Base-by-base conservation (phyloP, 2,888 invertebrate genomes). In the Eucriotettix oculatus region DNA sequence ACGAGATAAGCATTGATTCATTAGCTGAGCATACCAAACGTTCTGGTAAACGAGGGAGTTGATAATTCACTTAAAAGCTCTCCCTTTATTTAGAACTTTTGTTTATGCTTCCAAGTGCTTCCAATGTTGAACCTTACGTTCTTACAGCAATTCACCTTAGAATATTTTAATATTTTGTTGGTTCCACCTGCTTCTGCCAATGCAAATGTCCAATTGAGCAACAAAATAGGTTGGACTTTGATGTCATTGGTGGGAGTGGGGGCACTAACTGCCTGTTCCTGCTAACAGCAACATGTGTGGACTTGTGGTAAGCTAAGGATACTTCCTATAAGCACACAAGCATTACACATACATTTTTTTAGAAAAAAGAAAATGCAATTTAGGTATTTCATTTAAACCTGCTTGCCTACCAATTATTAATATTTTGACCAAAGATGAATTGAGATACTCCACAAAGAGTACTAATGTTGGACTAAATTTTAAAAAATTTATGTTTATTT, bases 151-250 rank as follows among this genome's bases (percentile, higher is more conserved):
- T 48, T 48, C 48, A 14, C 29, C 48, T 48, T 48, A 48, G 48
- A 14, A 14, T 48, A 14, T 14, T 48, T 12, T 48, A 48, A 9
- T 48, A 48, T 48, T 14, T 48, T 48, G 60, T 63, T 62, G 59
- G 57, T 62, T 54, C 52, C 40, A 61, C 57, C 59, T 62, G 63
- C 63, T 63, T 52, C 63, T 60, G 60, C 70, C 74, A 74, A 74
- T 75, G 72, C 71, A 73, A 72, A 71, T 70, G 70, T 75, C 74
- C 74, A 75, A 61, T 65, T 68, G 67, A 63, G 58, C 58, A 61
- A 58, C n/a, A n/a, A 62, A 63, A 70, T 69, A 70, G 71, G 70
- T 74, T 75, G 74, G 74, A 73, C 72, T 72, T 70, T 70, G 71
- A 71, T 72, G 71, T 69, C 72, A 74, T 75, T 74, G 75, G 73